Conservation (phyloP, 2,797 vertebrate genomes). For the Thunnus albacares region DNA sequence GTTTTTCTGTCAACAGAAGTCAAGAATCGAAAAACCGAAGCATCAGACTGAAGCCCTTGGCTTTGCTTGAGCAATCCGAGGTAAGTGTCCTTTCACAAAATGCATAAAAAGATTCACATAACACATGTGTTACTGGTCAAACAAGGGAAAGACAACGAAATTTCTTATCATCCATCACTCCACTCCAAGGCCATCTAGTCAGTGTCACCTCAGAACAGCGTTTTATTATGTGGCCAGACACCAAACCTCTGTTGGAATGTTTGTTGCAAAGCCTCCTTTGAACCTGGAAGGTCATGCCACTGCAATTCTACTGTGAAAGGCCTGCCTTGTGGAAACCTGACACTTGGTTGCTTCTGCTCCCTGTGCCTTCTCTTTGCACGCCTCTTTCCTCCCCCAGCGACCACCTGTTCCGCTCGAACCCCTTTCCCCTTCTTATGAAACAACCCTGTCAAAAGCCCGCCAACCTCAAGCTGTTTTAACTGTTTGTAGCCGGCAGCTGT, state of each 20-base stretch:
- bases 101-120: slow-evolving; percentile 16
- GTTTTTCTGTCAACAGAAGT: slow-evolving; percentile 74
- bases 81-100: slow-evolving; percentile 66
- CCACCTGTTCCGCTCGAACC: slow-evolving; percentile 76
- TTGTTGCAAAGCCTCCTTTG: slow-evolving; percentile 71
- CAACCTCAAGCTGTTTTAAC: slow-evolving; percentile 49
- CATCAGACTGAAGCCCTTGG: slow-evolving; percentile 69
- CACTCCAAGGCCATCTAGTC: slow-evolving; percentile 25
- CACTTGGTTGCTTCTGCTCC: slow-evolving; percentile 69
- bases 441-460: slow-evolving; percentile 45
- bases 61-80: slow-evolving; percentile 82
- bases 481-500: slow-evolving; percentile 49
- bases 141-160: neutral
- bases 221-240: slow-evolving; percentile 40
- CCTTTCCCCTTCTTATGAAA: slow-evolving; percentile 64
- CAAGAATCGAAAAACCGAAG: slow-evolving; percentile 68
- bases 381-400: slow-evolving; percentile 40
- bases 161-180: slow-evolving; percentile 14
- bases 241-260: slow-evolving; percentile 68
- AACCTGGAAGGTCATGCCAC: slow-evolving; percentile 80
- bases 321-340: slow-evolving; percentile 74
- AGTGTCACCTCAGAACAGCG: slow-evolving; percentile 46
- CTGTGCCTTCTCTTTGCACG: slow-evolving; percentile 48
- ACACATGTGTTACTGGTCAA: slow-evolving; percentile 16
- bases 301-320: slow-evolving; percentile 70